Evolutionary conservation across 2,888 invertebrate species (phyloP).

Genomic region (Apocheima hispidaria): DNA sequence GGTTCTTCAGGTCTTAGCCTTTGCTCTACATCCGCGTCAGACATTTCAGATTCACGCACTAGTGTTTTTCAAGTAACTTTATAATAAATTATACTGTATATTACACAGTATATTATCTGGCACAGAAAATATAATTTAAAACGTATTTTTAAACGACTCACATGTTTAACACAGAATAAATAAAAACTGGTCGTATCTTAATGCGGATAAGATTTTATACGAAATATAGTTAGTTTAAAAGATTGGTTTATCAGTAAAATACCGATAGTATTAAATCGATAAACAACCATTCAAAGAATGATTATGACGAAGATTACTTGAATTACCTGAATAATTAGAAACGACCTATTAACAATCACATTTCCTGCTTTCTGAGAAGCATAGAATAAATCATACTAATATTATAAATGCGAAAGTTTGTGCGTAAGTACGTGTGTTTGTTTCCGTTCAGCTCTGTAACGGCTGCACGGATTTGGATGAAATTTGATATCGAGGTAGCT

Average conservation of each 20-base stretch:
- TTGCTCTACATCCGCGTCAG: constrained; percentile 8
- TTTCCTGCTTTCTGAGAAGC: constrained; percentile 10
- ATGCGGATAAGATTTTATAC: constrained; percentile 7
- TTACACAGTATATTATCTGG: not conserved
- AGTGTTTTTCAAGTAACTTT: not conserved
- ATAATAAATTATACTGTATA: not conserved
- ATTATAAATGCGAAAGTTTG: too few species aligned
- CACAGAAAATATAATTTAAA: not conserved
- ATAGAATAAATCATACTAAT: too few species aligned
- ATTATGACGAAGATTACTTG: constrained; percentile 10
- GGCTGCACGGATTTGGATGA: too few species aligned
- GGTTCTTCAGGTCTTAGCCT: not conserved
- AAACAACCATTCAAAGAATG: constrained; percentile 15
- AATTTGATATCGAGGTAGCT: too few species aligned
- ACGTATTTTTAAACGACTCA: not conserved
- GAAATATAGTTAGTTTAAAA: constrained; percentile 4
- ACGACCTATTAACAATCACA: not conserved
- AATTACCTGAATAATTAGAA: constrained; percentile 20
- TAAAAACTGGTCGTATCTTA: constrained; percentile 1
- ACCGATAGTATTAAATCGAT: constrained; percentile 23
- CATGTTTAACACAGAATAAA: not conserved
- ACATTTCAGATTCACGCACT: too few species aligned
- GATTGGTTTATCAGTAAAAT: constrained; percentile 19
- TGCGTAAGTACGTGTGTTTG: too few species aligned
- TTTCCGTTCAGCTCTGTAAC: too few species aligned